Evolutionary conservation across 2,113 vertebrate species (phyloP).

Genomic region (Fukomys damarensis): DNA sequence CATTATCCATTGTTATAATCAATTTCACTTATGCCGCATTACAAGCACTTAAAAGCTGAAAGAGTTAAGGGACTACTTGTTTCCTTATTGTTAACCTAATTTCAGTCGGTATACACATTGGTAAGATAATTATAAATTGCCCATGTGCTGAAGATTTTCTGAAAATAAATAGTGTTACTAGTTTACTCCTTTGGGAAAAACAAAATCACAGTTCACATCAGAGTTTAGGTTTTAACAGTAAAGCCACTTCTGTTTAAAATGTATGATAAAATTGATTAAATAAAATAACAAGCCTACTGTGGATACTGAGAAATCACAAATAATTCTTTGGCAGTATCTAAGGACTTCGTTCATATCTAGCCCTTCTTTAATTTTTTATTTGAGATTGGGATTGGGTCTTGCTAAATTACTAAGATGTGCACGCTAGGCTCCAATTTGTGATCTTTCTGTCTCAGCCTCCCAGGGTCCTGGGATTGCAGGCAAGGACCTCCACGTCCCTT

Average conservation of each 20-base stretch:
- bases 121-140: not conserved
- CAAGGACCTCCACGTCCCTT: no score
- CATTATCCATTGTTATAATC: not conserved
- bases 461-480: not conserved
- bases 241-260: not conserved
- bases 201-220: not conserved
- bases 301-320: not conserved
- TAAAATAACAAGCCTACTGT: not conserved
- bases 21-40: not conserved
- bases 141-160: not conserved
- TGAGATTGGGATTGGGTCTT: not conserved
- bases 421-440: not conserved
- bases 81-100: not conserved
- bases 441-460: not conserved
- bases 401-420: not conserved
- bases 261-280: not conserved
- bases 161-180: not conserved
- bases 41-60: not conserved
- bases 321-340: not conserved
- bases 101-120: not conserved
- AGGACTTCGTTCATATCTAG: not conserved
- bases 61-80: not conserved
- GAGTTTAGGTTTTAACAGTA: not conserved
- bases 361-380: not conserved
- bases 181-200: not conserved